Evolutionary conservation across 2,797 vertebrate species (phyloP).

Genomic region (Enteromius treurensis): DNA sequence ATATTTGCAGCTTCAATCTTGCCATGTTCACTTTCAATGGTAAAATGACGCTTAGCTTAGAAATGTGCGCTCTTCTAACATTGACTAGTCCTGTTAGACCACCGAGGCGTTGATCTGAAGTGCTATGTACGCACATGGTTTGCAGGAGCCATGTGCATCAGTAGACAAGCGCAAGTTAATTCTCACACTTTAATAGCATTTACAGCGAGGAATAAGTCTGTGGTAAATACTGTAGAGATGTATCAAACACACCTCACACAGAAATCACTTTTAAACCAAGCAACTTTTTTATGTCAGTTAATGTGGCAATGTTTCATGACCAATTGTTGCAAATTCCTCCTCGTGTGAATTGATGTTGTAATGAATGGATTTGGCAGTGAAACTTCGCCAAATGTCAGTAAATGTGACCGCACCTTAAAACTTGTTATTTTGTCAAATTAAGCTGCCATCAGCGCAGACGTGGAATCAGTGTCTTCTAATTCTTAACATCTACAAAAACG

Average conservation of each 20-base stretch:
- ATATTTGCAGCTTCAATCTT: too few species aligned
- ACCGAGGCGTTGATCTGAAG: too few species aligned
- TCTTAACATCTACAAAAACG: not conserved
- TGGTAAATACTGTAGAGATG: not conserved
- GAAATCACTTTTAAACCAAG: not conserved
- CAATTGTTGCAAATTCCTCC: not conserved
- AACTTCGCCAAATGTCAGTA: not conserved
- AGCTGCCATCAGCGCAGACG: not conserved
- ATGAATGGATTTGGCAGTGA: not conserved
- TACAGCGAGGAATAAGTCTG: not conserved
- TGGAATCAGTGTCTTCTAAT: conserved; percentile 10
- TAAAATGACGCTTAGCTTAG: too few species aligned
- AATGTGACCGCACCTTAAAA: conserved; percentile 12
- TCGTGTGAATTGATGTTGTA: not conserved
- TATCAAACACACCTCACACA: not conserved
- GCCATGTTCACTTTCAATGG: too few species aligned
- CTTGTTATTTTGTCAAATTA: not conserved
- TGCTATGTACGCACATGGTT: too few species aligned
- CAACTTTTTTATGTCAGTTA: not conserved
- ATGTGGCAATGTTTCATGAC: not conserved
- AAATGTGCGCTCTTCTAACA: too few species aligned
- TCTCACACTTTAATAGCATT: too few species aligned
- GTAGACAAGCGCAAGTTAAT: too few species aligned
- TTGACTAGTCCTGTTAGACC: too few species aligned
- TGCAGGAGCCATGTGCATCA: too few species aligned